These are phyloP conservation scores for Drosophila bipectinata DNA, from an alignment of 1,140 invertebrate species.

Conservation along the genomic window DNA sequence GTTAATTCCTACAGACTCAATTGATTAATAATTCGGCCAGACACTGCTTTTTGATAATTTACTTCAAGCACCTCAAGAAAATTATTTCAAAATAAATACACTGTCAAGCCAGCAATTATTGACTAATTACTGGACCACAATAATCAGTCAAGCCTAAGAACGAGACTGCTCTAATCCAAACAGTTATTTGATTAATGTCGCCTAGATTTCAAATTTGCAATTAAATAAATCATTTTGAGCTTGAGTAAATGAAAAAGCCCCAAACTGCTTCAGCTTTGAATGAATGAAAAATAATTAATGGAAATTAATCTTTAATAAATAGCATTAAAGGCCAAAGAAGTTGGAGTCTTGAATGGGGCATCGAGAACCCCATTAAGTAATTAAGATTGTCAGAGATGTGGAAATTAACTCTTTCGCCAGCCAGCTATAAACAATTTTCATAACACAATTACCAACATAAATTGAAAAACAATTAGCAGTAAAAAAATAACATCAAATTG, in stretches of 20 bases:
- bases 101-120: constrained; percentile 41
- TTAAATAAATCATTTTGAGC: constrained; percentile 46
- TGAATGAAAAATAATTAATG: constrained; percentile 53
- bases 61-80: constrained; percentile 1
- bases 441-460: constrained; percentile 54
- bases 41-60: not conserved
- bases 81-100: constrained; percentile 9
- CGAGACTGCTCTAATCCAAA: constrained; percentile 18
- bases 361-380: constrained; percentile 32
- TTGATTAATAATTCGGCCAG: constrained; percentile 2
- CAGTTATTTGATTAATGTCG: constrained; percentile 65
- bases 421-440: constrained; percentile 21
- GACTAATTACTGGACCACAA: constrained; percentile 37
- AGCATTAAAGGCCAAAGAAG: not conserved
- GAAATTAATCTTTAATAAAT: constrained; percentile 65
- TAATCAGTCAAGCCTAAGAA: constrained; percentile 25
- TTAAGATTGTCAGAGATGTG: constrained; percentile 27
- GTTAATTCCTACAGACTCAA: not conserved
- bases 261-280: constrained; percentile 15
- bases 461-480: constrained; percentile 70
- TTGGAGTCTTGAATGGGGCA: not conserved
- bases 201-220: constrained; percentile 37
- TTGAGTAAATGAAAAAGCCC: constrained; percentile 1
- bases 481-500: constrained; percentile 48
- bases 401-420: constrained; percentile 52